phyloP scores from a whole-genome alignment of 92 coral and sea anemone species.

The Palythoa grandiflora region DNA sequence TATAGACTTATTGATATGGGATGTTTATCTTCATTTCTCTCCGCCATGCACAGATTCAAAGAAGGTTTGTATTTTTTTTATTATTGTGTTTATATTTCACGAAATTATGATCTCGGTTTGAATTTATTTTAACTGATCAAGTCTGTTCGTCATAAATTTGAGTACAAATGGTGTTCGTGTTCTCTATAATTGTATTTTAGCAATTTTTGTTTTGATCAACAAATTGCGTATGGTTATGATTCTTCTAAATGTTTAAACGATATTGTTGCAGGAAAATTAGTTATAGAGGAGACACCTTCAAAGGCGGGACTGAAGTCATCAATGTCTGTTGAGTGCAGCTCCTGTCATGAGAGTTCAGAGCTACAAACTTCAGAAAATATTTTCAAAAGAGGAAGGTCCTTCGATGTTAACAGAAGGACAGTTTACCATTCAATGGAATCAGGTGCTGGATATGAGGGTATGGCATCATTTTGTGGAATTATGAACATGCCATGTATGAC shows the following conservation, averaged over 20 bases:
- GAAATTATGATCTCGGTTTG: constrained; percentile 39
- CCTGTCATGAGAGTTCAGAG: not conserved
- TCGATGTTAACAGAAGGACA: constrained; percentile 36
- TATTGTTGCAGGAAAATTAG: not conserved
- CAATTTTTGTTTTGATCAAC: not conserved
- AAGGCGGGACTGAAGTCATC: constrained; percentile 25
- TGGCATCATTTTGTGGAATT: not conserved
- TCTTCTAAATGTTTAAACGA: not conserved
- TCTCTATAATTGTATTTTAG: too few species aligned
- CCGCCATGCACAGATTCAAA: constrained; percentile 15
- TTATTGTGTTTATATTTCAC: not conserved
- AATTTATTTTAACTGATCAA: constrained; percentile 37
- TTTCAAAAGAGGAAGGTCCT: constrained; percentile 19
- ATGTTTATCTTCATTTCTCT: constrained; percentile 31
- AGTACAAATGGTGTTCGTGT: not conserved
- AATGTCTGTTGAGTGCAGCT: not conserved
- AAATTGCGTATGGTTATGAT: not conserved
- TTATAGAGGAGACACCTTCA: not conserved
- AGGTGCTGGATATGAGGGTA: constrained; percentile 23
- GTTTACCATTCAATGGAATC: constrained; percentile 42
- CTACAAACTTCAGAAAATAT: not conserved
- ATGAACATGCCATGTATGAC: constrained; percentile 44
- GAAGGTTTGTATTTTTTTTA: not conserved
- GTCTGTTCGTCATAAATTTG: not conserved
- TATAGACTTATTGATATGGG: constrained; percentile 14